Conservation (phyloP, 2,888 invertebrate genomes). For the Calameuta pallipes region DNA sequence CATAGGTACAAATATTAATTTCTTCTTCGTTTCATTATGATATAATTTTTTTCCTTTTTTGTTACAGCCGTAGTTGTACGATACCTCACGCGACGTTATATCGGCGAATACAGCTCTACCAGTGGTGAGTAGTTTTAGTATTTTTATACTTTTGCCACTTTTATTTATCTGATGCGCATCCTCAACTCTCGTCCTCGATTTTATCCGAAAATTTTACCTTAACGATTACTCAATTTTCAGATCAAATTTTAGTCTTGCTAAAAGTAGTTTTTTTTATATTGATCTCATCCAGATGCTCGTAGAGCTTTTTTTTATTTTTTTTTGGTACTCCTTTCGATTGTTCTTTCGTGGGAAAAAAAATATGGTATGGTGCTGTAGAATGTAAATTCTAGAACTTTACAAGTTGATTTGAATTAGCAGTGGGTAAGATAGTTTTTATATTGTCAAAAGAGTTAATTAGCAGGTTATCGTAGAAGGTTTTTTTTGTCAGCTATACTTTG, state of each 20-base stretch:
- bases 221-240: too few relatives aligned
- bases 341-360: background rate
- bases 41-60: constrained; percentile 48
- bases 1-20: background rate
- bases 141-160: background rate
- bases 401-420: background rate
- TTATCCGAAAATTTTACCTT: too few relatives aligned
- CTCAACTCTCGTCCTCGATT: too few relatives aligned
- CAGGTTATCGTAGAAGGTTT: constrained; percentile 19
- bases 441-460: constrained; percentile 26
- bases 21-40: constrained; percentile 3
- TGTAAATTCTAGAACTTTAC: background rate
- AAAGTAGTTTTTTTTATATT: background rate
- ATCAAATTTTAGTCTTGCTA: background rate
- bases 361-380: background rate
- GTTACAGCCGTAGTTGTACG: constrained; percentile 83
- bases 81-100: constrained; percentile 82
- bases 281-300: background rate
- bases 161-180: background rate
- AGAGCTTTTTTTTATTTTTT: background rate
- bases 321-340: background rate
- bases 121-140: constrained; percentile 73
- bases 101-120: constrained; percentile 84
- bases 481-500: constrained; percentile 36
- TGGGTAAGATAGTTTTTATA: background rate